A percentile compares a stretch with the other conserved stretches of the same genome.
Conservation (phyloP, 2,888 invertebrate species). For the Aleiodes leptofemur region DNA sequence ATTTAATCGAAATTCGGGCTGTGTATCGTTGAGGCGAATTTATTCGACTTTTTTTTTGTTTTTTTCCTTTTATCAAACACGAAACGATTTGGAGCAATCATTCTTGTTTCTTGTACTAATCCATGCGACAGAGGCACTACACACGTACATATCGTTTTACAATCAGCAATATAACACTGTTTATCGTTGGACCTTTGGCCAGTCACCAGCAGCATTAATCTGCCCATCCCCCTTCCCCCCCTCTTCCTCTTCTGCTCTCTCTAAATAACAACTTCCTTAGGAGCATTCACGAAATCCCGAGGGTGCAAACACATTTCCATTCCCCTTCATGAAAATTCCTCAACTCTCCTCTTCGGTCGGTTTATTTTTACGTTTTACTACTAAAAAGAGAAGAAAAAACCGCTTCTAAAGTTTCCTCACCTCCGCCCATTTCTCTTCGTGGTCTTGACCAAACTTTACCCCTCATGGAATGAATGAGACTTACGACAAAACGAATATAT, state of each 20-base stretch:
- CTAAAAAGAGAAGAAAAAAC: neutral
- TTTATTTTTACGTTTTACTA: too few relatives aligned
- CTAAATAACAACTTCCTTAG: conserved; percentile 68
- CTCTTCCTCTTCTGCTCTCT: conserved; percentile 39
- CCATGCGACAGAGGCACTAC: conserved; percentile 47
- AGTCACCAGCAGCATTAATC: conserved; percentile 63
- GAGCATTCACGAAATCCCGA: conserved; percentile 65
- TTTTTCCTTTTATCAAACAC: neutral
- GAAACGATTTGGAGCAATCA: conserved; percentile 38
- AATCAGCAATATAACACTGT: conserved; percentile 63
- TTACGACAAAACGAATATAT: too few relatives aligned
- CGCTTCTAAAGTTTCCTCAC: neutral
- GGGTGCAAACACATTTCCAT: conserved; percentile 53
- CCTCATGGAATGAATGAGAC: too few relatives aligned
- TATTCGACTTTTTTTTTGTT: conserved; percentile 15
- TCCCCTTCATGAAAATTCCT: conserved; percentile 46
- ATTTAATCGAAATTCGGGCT: neutral
- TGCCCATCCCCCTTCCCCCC: neutral
- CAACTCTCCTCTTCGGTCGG: conserved; percentile 21
- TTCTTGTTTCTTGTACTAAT: conserved; percentile 54
- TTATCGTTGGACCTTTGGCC: conserved; percentile 69
- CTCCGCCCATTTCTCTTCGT: neutral
- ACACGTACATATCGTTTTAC: conserved; percentile 64
- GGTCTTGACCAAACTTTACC: neutral
- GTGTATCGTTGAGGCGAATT: neutral